Evolutionary conservation across 2,888 invertebrate genomes (phyloP).

Genomic region (Protophormia terraenovae): DNA sequence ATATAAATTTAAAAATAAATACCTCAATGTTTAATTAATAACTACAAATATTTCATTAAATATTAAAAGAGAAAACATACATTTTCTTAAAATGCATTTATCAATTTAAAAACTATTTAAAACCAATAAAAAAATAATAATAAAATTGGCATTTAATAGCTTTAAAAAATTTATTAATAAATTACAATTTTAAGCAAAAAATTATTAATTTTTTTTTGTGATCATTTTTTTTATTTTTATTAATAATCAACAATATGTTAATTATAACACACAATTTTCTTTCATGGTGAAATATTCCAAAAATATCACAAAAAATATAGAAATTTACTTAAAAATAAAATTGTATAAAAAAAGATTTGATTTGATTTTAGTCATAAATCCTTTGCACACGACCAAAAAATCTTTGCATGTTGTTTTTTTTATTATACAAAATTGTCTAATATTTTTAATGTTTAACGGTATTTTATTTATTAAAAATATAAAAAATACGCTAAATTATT

Average conservation of each 20-base stretch:
- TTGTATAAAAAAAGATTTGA: conserved; percentile 15
- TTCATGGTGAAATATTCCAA: conserved; percentile 11
- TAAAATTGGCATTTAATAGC: neutral
- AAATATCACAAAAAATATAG: conserved; percentile 8
- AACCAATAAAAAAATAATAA: neutral
- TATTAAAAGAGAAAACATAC: neutral
- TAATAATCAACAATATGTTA: neutral
- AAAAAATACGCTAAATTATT: neutral
- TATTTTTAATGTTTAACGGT: neutral
- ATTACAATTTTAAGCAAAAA: neutral
- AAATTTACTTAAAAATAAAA: neutral
- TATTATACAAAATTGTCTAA: no score
- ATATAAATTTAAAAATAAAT: neutral
- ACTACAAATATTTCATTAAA: neutral
- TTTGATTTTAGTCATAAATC: conserved; percentile 46
- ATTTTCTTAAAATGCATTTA: conserved; percentile 2
- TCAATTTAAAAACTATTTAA: neutral
- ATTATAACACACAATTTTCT: neutral
- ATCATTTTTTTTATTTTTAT: neutral
- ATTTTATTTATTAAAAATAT: neutral
- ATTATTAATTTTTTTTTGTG: neutral
- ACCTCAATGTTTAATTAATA: neutral
- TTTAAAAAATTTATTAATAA: neutral
- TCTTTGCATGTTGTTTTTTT: neutral
- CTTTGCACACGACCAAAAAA: conserved; percentile 63